Conservation (phyloP, 2,113 vertebrate species). For the Sturnira hondurensis region DNA sequence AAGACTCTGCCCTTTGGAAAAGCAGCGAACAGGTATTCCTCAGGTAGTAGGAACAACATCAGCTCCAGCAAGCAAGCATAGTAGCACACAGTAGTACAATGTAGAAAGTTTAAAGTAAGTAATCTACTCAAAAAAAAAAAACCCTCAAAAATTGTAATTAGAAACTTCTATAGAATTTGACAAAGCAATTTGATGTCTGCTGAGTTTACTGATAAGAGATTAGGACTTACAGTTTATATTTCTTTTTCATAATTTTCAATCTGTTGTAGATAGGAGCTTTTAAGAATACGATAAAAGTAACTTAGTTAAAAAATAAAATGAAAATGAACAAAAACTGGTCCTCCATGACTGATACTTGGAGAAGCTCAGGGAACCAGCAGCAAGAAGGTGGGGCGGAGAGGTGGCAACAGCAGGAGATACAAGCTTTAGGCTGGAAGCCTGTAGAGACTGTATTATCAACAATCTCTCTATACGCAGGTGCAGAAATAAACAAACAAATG, state of each 20-base stretch:
- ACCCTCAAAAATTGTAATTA: neutral
- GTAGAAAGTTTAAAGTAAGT: neutral
- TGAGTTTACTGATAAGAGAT: constrained; percentile 2
- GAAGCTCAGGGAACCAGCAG: neutral
- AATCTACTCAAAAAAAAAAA: neutral
- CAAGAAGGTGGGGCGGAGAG: neutral
- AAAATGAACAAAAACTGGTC: neutral
- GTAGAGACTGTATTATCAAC: neutral
- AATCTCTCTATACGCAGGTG: neutral
- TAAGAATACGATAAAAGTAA: neutral
- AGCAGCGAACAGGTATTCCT: neutral
- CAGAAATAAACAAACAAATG: neutral
- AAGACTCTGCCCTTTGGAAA: neutral
- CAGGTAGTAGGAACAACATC: neutral
- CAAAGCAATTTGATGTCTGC: neutral
- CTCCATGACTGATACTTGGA: neutral
- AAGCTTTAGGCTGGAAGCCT: neutral
- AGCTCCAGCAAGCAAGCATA: neutral
- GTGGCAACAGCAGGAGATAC: neutral
- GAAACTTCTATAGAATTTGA: neutral
- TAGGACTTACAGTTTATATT: neutral
- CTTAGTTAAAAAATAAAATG: neutral
- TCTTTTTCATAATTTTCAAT: constrained; percentile 7
- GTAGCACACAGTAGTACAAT: neutral
- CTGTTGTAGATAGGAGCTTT: neutral